Evolutionary conservation across 1,140 invertebrate genomes (phyloP), one percentile per base, ranked within the genome.

Genomic region (Whitmania pigra): DNA sequence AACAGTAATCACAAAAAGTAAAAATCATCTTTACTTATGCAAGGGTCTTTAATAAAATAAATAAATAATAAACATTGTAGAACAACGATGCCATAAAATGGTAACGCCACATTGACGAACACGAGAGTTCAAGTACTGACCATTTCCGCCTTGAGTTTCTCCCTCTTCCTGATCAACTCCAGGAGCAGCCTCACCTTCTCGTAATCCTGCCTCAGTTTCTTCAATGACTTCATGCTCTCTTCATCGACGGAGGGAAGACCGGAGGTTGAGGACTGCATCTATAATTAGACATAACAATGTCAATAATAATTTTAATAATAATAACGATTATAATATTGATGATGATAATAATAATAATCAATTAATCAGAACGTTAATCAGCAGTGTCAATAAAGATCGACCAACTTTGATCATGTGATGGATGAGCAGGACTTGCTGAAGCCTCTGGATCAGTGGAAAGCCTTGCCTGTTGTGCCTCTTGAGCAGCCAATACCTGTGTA

Each of bases 391-490:
- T 0, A 15, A n/a, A 68, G n/a, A 1, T 25, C n/a, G 22, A 3
- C 67, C 13, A 11, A 68, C 67, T 18, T 43, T 15, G 7, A 68
- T 68, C 25, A 40, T 68, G 25, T 31, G 67, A 31, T 68, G 67
- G 36, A 43, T n/a, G 36, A 43, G 27, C 18, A 68, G 67, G 25
- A 43, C 36, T 22, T 31, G 75, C 78, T 82, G 13, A 78, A 81
- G 73, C 83, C 82, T 18, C 72, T 94, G 81, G 36, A 99, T 80
- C 40, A 99, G 83, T 0, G 95, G 95, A 15, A 97, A 94, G 1
- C 96, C 96, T 83, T 96, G 96, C 67, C 94, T 82, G 72, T 90
- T 90, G 79, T 95, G 92, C n/a, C 95, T 74, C 80, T 97, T 98
- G 1, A 97, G 82, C 5, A 92, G 95, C 94, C 94, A 97, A 79